Base-by-base conservation (phyloP, 2,888 invertebrate species). In the Teinopalpus imperialis region DNA sequence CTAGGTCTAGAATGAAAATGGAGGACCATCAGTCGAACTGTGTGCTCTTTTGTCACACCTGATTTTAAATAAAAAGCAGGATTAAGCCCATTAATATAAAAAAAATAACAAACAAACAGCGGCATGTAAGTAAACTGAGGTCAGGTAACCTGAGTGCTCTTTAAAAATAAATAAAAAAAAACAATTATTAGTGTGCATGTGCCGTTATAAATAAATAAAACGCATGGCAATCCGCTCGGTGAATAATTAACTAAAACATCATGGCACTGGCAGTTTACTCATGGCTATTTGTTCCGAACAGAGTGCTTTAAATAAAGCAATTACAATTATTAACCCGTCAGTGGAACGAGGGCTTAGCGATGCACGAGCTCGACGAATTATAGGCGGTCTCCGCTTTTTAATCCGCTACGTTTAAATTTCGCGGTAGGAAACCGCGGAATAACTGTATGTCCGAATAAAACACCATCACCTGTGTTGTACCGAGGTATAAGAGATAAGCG, bases 371-470 rank as follows among this genome's bases (percentile, higher is more conserved):
- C 49, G 49, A 41, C 60, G 47, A 66, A 66, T 63, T 61, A 66
- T 64, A 61, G 59, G 59, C 57, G 63, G 59, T 57, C 55, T 56
- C 54, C 52, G 56, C 57, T 63, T 66, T 71, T 69, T 69, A 66
- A 67, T 68, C 58, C 59, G 34, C 44, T 43, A 41, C 59, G 63
- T 62, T 69, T 66, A 64, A 64, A 66, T 68, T 65, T 57, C 55
- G 61, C 51, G 57, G 58, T 54, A 51, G 52, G 29, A 46, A 52
- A 48, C 56, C 54, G 43, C 50, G 23, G 39, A 41, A 32, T 37
- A 34, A 48, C 39, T 44, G 42, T 32, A 39, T 40, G 41, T 49
- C 34, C 37, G 48, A 35, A 43, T 48, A 41, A 41, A 49, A 51
- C 40, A 30, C 42, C 41, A 30, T 32, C 41, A 47, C 53, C 46